Evolutionary conservation across 2,797 vertebrate genomes (phyloP).

Genomic region (Pangasius djambal): DNA sequence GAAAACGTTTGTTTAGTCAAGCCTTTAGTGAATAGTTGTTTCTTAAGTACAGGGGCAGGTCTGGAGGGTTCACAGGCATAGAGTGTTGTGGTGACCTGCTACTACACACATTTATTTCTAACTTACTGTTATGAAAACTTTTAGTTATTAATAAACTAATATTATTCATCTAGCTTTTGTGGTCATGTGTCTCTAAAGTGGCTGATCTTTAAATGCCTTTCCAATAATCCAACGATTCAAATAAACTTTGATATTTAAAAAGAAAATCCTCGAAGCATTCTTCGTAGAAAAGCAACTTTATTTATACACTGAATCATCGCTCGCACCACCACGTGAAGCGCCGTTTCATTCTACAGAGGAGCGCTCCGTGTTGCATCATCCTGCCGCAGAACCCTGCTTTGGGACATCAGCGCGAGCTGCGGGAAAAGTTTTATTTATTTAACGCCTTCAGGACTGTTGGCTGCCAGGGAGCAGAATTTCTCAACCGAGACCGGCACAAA

Average conservation of each 20-base stretch:
- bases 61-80: no score
- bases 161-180: background rate
- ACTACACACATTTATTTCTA: no score
- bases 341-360: background rate
- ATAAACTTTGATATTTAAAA: background rate
- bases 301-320: background rate
- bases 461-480: background rate
- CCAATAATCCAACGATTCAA: background rate
- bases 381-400: background rate
- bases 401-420: background rate
- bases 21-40: no score
- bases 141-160: background rate
- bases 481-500: background rate
- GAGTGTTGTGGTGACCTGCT: no score
- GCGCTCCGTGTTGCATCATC: background rate
- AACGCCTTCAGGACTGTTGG: background rate
- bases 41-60: no score
- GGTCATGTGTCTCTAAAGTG: background rate
- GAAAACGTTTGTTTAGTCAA: no score
- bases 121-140: no score
- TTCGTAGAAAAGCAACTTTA: slow-evolving; percentile 40
- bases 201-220: background rate
- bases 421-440: background rate
- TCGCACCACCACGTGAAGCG: background rate
- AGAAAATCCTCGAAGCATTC: background rate